phyloP scores from a whole-genome alignment of 1,140 invertebrate species.

The Drosophila ironensis region DNA sequence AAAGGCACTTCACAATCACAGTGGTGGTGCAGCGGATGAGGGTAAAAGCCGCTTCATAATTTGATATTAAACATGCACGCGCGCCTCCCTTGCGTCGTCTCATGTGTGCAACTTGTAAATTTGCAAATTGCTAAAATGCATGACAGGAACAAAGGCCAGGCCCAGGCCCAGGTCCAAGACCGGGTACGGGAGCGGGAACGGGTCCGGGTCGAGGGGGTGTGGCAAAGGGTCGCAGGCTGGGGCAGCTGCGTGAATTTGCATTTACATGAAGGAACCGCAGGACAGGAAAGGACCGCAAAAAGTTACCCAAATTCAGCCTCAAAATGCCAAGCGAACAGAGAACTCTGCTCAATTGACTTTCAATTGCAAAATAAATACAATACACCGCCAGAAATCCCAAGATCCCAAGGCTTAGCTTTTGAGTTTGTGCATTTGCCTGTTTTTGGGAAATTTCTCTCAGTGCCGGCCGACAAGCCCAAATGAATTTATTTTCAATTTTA shows the following conservation, averaged over 20 bases:
- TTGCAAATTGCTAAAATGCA: constrained; percentile 77
- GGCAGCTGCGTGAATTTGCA: constrained; percentile 46
- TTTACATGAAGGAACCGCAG: constrained; percentile 37
- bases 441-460: background rate
- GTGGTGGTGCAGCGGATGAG: constrained; percentile 35
- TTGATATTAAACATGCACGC: constrained; percentile 75
- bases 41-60: constrained; percentile 68
- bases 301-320: constrained; percentile 17
- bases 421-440: too few relatives aligned
- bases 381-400: background rate
- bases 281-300: constrained; percentile 27
- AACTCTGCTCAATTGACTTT: constrained; percentile 39
- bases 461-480: constrained; percentile 14
- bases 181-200: too few relatives aligned
- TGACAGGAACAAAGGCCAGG: constrained; percentile 53
- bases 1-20: constrained; percentile 73
- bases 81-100: constrained; percentile 11
- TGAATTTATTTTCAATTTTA: constrained; percentile 40
- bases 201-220: background rate
- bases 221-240: background rate
- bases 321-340: background rate
- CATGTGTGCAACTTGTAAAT: constrained; percentile 72
- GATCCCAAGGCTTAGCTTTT: too few relatives aligned
- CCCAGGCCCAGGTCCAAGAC: too few relatives aligned
- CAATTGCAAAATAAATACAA: constrained; percentile 34